phyloP scores from a whole-genome alignment of 2,888 invertebrate genomes.

The Byasa hedistus region DNA sequence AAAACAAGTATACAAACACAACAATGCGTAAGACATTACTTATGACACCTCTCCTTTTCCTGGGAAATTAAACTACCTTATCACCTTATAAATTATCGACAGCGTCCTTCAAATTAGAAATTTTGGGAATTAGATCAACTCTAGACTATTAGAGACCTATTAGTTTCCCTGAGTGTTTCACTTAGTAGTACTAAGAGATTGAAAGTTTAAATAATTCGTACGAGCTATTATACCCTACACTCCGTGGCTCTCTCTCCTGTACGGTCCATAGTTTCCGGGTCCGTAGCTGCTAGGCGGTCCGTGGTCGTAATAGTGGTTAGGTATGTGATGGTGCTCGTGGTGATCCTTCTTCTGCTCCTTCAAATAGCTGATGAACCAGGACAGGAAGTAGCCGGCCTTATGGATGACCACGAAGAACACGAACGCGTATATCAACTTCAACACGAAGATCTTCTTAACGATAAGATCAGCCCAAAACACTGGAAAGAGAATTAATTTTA shows the following conservation, averaged over 20 bases:
- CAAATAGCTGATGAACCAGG: slow-evolving; percentile 67
- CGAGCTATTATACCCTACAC: neutral
- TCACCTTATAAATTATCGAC: too few relatives aligned
- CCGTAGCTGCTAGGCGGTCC: slow-evolving; percentile 39
- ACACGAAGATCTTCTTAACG: slow-evolving; percentile 68
- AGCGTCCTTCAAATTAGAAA: too few relatives aligned
- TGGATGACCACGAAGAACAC: slow-evolving; percentile 67
- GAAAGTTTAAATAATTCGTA: too few relatives aligned
- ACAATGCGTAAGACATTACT: too few relatives aligned
- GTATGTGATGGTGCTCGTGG: slow-evolving; percentile 42
- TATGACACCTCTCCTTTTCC: too few relatives aligned
- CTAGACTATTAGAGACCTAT: too few relatives aligned
- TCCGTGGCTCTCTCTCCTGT: slow-evolving; percentile 41
- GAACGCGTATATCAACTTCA: slow-evolving; percentile 69
- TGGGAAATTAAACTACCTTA: too few relatives aligned
- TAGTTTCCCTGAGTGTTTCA: too few relatives aligned
- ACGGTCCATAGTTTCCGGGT: slow-evolving; percentile 41
- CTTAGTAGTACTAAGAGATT: too few relatives aligned
- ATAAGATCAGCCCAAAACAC: slow-evolving; percentile 68
- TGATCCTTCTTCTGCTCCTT: slow-evolving; percentile 62
- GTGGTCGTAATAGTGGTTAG: slow-evolving; percentile 46
- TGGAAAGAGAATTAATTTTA: slow-evolving; percentile 40
- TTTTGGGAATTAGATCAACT: too few relatives aligned
- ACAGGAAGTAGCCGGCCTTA: slow-evolving; percentile 71
- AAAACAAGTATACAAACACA: too few relatives aligned